phyloP scores from a whole-genome alignment of 2,888 invertebrate genomes.

The Acholoe squamosa region DNA sequence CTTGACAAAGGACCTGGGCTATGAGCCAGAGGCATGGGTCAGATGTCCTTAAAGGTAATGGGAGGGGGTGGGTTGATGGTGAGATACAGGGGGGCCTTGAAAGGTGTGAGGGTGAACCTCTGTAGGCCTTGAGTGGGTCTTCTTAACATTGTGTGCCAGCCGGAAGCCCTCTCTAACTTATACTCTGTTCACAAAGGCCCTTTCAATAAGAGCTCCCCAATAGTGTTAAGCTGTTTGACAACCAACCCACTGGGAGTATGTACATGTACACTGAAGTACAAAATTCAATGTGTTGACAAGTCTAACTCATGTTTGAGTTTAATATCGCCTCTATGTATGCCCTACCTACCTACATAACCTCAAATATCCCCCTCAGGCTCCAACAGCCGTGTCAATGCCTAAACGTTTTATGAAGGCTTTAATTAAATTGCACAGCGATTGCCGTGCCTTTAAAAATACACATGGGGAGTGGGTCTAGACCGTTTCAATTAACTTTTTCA shows the following conservation, averaged over 20 bases:
- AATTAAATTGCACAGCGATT: slow-evolving; percentile 5
- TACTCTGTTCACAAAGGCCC: no score
- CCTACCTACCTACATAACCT: no score
- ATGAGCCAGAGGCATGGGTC: not conserved
- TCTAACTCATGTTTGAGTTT: no score
- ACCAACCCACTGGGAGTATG: no score
- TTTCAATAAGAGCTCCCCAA: no score
- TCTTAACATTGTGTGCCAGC: not conserved
- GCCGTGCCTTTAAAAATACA: not conserved
- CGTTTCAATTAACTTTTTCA: slow-evolving; percentile 12
- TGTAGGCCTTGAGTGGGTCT: not conserved
- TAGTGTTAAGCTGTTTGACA: no score
- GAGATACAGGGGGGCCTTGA: not conserved
- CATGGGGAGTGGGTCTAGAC: not conserved
- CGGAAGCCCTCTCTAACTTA: not conserved
- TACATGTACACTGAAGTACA: no score
- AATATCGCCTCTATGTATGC: no score
- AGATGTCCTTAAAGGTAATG: not conserved
- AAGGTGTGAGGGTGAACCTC: not conserved
- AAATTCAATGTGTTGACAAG: no score
- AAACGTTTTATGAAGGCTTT: not conserved
- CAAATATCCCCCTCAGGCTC: no score
- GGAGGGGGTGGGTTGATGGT: not conserved
- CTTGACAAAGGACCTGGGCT: not conserved
- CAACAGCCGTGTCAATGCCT: no score